Percentiles rank a stretch among this genome's conserved stretches.
Conservation (phyloP, 1,140 invertebrate genomes). For the Drosophila burlai region DNA sequence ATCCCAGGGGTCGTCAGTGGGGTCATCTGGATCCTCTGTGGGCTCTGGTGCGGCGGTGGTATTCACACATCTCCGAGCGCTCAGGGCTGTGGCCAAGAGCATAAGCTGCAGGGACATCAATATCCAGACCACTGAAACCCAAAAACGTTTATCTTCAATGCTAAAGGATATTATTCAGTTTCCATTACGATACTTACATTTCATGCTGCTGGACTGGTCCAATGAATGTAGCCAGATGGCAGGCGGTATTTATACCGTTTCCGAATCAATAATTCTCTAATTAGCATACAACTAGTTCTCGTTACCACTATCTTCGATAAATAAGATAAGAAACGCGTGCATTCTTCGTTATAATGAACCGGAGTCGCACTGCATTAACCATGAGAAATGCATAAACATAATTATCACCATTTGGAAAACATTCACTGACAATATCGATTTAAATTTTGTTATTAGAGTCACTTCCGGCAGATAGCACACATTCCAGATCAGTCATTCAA, state of each 20-base stretch:
- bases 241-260: slow-evolving; percentile 52
- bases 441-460: not conserved
- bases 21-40: slow-evolving; percentile 18
- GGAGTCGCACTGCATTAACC: not conserved
- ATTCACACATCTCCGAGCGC: slow-evolving; percentile 42
- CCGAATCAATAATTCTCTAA: slow-evolving; percentile 45
- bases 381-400: not conserved
- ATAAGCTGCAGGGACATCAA: slow-evolving; percentile 60
- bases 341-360: slow-evolving; percentile 4
- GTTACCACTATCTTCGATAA: slow-evolving; percentile 30
- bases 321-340: slow-evolving; percentile 6
- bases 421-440: not conserved
- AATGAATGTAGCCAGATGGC: not conserved
- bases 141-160: slow-evolving; percentile 23
- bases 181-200: slow-evolving; percentile 45
- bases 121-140: slow-evolving; percentile 51
- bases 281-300: slow-evolving; percentile 60
- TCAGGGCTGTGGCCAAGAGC: slow-evolving; percentile 43
- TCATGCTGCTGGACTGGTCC: slow-evolving; percentile 50
- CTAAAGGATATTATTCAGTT: slow-evolving; percentile 23
- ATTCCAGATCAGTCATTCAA: not conserved
- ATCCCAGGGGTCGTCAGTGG: slow-evolving; percentile 37
- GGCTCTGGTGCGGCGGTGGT: slow-evolving; percentile 24
- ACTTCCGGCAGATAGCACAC: not conserved
- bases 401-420: not conserved